Conservation (phyloP, 2,113 vertebrate genomes). For the Clarias magur region DNA sequence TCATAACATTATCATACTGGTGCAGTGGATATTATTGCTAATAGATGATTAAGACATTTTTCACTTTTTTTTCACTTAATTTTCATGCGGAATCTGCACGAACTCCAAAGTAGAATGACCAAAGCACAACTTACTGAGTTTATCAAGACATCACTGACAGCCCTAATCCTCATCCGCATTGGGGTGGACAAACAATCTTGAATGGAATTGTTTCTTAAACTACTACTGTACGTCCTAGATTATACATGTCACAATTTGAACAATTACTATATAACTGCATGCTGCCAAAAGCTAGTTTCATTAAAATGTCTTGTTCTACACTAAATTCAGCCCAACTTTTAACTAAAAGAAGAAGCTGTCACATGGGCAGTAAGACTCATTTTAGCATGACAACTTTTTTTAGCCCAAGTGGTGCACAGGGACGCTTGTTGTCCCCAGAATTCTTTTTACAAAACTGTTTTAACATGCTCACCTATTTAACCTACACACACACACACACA, state of each 20-base stretch:
- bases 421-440: neutral
- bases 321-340: neutral
- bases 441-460: neutral
- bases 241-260: neutral
- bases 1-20: neutral
- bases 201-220: neutral
- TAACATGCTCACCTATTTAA: conserved; percentile 10
- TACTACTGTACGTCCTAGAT: neutral
- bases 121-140: neutral
- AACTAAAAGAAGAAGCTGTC: neutral
- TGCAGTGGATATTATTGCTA: neutral
- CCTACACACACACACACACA: conserved; percentile 40
- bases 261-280: neutral
- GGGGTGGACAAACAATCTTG: neutral
- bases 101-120: neutral
- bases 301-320: neutral
- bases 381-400: neutral
- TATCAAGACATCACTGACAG: neutral
- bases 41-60: neutral
- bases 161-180: neutral
- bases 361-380: neutral
- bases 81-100: neutral
- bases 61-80: neutral
- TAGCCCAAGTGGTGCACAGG: neutral
- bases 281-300: neutral